Conservation (phyloP, 2,113 vertebrate genomes). For the Empidonax alnorum region DNA sequence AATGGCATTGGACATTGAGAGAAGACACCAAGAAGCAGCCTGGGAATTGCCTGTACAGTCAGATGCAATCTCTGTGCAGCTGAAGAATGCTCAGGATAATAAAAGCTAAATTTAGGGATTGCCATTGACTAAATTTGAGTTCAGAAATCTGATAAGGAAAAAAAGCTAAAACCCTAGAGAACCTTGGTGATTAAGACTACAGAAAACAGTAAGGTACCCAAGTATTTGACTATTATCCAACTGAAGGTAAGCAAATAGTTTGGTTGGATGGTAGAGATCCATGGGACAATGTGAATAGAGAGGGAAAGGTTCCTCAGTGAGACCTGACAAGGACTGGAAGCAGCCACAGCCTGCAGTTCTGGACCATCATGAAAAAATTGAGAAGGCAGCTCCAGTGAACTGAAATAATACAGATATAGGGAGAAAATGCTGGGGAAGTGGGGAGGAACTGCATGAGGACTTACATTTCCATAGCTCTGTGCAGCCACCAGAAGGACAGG, state of each 20-base stretch:
- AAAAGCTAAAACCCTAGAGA: not conserved
- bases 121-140: not conserved
- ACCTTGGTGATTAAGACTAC: not conserved
- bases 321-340: not conserved
- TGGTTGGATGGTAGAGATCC: not conserved
- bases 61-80: not conserved
- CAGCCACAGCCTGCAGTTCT: not conserved
- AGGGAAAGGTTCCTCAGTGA: not conserved
- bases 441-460: not conserved
- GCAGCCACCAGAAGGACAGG: not conserved
- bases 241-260: not conserved
- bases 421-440: not conserved
- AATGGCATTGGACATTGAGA: not conserved
- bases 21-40: not conserved
- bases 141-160: not conserved
- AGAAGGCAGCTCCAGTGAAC: not conserved
- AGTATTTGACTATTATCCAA: not conserved
- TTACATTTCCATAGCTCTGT: not conserved
- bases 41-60: not conserved
- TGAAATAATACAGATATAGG: not conserved
- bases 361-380: not conserved
- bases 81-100: not conserved
- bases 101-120: not conserved
- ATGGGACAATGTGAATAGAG: not conserved
- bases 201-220: not conserved